phyloP scores from a whole-genome alignment of 2,113 vertebrate species.

The Panthera uncia region DNA sequence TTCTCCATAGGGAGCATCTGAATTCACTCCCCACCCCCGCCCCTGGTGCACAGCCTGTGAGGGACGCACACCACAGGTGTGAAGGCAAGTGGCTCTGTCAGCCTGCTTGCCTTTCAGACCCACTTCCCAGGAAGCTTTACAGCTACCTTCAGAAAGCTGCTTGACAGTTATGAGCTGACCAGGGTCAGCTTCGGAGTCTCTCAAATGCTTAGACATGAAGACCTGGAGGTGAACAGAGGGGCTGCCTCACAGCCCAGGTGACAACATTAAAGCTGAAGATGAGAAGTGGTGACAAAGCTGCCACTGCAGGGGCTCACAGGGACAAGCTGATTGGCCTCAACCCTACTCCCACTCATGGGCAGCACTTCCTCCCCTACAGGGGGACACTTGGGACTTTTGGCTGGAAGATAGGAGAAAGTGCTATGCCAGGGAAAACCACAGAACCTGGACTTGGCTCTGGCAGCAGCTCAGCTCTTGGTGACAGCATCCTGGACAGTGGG shows the following conservation, averaged over 20 bases:
- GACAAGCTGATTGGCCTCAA: neutral
- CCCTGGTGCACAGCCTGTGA: neutral
- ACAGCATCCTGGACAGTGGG: neutral
- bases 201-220: neutral
- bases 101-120: neutral
- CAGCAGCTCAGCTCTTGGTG: neutral
- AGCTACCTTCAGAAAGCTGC: neutral
- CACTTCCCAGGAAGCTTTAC: neutral
- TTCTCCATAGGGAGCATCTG: neutral
- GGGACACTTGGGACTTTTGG: conserved; percentile 14
- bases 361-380: neutral
- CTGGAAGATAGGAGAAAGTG: neutral
- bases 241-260: neutral
- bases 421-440: neutral
- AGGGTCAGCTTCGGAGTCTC: neutral
- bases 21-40: neutral
- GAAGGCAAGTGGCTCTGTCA: neutral
- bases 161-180: neutral
- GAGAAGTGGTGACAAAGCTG: neutral
- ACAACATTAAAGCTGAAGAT: neutral
- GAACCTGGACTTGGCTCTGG: neutral
- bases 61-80: neutral
- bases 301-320: neutral
- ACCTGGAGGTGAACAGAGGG: neutral
- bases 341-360: neutral